These are phyloP conservation scores for Sabellastarte sp. DNA, from an alignment of 2,888 invertebrate genomes.

Conservation along the genomic window DNA sequence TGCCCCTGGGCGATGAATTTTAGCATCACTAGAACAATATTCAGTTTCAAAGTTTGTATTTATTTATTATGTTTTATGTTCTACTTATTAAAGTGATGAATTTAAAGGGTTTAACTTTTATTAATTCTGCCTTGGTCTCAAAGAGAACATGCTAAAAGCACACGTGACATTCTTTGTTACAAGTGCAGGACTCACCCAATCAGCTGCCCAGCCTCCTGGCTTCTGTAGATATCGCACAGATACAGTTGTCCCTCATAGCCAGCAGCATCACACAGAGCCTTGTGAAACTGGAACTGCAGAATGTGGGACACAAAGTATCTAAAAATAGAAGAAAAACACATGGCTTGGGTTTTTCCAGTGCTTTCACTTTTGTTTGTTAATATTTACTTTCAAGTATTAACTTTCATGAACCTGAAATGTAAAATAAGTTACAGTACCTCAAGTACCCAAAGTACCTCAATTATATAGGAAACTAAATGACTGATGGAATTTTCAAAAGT, in stretches of 20 bases:
- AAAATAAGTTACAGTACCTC: no score
- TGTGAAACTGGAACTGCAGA: constrained; percentile 89
- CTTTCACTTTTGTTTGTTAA: no score
- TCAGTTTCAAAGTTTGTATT: no score
- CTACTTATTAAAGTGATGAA: background rate
- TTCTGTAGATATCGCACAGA: constrained; percentile 87
- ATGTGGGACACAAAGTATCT: constrained; percentile 91
- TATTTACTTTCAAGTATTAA: no score
- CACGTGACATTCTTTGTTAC: background rate
- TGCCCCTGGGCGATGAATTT: background rate
- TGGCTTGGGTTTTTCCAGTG: no score
- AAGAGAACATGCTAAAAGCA: background rate
- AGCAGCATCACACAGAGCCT: constrained; percentile 77
- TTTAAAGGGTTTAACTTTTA: background rate
- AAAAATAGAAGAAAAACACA: no score
- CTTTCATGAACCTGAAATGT: no score
- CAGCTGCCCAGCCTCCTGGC: constrained; percentile 79
- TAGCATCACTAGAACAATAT: background rate
- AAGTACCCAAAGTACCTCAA: no score
- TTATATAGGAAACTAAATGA: no score
- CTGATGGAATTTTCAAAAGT: no score
- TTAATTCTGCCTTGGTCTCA: background rate
- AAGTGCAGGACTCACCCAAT: constrained; percentile 69
- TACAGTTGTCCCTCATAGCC: constrained; percentile 78
- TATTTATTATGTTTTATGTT: no score